Conservation (phyloP, 2,113 vertebrate genomes). For the Vidua macroura region DNA sequence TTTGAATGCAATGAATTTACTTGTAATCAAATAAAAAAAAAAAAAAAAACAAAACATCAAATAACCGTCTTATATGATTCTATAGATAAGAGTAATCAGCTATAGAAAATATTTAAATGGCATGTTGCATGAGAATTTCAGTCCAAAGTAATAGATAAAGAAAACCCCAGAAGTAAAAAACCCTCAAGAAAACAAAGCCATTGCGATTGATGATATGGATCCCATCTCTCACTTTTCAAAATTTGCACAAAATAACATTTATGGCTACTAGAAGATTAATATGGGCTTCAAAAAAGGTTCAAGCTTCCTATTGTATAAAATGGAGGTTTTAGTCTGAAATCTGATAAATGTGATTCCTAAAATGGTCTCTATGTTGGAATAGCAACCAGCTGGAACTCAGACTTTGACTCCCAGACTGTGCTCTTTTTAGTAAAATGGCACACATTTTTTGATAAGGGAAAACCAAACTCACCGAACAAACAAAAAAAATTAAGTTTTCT, state of each 20-base stretch:
- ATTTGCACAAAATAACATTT: neutral
- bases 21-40: neutral
- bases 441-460: neutral
- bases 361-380: neutral
- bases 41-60: neutral
- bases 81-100: neutral
- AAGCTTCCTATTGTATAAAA: neutral
- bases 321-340: neutral
- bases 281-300: neutral
- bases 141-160: neutral
- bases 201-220: neutral
- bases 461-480: neutral
- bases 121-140: neutral
- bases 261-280: neutral
- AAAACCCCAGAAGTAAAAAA: neutral
- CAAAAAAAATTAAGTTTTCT: neutral
- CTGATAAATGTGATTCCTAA: neutral
- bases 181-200: neutral
- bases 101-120: neutral
- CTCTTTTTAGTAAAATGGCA: neutral
- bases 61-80: neutral
- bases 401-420: neutral
- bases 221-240: neutral
- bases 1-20: neutral
- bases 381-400: neutral